Evolutionary conservation across 1,140 invertebrate species (phyloP).

Genomic region (Eumaeus atala): DNA sequence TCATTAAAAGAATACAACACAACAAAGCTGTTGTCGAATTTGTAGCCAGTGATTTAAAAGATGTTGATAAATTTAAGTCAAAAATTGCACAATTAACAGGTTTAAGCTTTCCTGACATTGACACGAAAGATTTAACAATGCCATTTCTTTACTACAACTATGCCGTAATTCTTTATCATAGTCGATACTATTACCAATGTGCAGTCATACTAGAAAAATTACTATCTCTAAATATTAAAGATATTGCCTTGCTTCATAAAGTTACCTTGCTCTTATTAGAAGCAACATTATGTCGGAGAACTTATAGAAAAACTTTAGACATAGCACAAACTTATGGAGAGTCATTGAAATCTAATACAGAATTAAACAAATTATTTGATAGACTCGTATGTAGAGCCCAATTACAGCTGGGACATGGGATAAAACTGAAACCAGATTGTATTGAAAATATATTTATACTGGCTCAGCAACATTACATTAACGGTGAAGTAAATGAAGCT

Average conservation of each 20-base stretch:
- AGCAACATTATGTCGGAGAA: constrained; percentile 55
- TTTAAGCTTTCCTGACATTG: constrained; percentile 70
- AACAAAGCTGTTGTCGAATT: constrained; percentile 64
- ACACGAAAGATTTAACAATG: constrained; percentile 61
- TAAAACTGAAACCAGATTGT: constrained; percentile 64
- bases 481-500: constrained; percentile 75
- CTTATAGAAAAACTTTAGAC: constrained; percentile 57
- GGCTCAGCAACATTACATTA: constrained; percentile 75
- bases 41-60: constrained; percentile 75
- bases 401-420: constrained; percentile 68
- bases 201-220: constrained; percentile 80
- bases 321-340: constrained; percentile 53
- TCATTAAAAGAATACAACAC: constrained; percentile 51
- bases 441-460: constrained; percentile 69
- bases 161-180: constrained; percentile 87
- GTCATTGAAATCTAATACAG: constrained; percentile 42
- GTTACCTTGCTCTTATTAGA: constrained; percentile 70
- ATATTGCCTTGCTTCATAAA: constrained; percentile 55
- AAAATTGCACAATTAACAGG: constrained; percentile 78
- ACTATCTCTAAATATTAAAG: constrained; percentile 54
- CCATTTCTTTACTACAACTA: constrained; percentile 85
- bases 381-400: constrained; percentile 68
- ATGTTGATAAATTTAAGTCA: constrained; percentile 82
- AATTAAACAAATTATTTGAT: constrained; percentile 60
- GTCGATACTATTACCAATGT: constrained; percentile 84